Base-by-base conservation (phyloP, 2,797 vertebrate species). In the Mormyrus hasselquistii region DNA sequence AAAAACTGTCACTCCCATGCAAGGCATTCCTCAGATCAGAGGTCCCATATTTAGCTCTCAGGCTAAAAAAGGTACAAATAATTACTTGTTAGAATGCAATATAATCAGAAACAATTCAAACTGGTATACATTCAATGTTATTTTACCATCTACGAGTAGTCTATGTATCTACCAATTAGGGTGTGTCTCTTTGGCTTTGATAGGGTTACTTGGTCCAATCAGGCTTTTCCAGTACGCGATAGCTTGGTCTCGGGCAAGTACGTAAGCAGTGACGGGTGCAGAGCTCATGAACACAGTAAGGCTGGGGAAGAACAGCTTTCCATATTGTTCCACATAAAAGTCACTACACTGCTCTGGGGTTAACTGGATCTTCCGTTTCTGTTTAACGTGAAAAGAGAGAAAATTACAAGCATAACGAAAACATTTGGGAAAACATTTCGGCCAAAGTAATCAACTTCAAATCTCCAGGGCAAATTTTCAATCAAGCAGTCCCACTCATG, bases 221-320 rank as follows among this genome's bases (percentile, higher is more conserved):
- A 98, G 93, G 59, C 95, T 95, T 92, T 96, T 98, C 99, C 98
- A 99, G 92, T 95, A 94, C 0, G 95, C 93, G 14, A 99, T 93
- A 22, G 98, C 98, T 1, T 93, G 90, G 55, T 96, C 84, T 25
- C 97, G 95, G 88, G 97, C 96, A 92, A 99, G 95, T 90, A 95
- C 93, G 93, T 98, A 92, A 22, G 96, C 97, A 89, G 97, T 79
- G 65, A 97, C 92, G 55, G 97, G 97, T 69, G 98, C 98, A 84
- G 98, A 99, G 93, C 98, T 99, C 98, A 99, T 98, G 91, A 97
- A 99, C 52, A 96, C 97, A 25, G 97, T 98, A 93, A 99, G 92
- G 90, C 96, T 98, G 57, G 98, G 97, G 89, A 99, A 99, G 93
- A 95, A 96, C 90, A 95, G 90, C 92, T 96, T 98, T 86, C 97